These are phyloP conservation scores for Entomyzon cyanotis DNA, from an alignment of 2,113 vertebrate species.

Conservation along the genomic window DNA sequence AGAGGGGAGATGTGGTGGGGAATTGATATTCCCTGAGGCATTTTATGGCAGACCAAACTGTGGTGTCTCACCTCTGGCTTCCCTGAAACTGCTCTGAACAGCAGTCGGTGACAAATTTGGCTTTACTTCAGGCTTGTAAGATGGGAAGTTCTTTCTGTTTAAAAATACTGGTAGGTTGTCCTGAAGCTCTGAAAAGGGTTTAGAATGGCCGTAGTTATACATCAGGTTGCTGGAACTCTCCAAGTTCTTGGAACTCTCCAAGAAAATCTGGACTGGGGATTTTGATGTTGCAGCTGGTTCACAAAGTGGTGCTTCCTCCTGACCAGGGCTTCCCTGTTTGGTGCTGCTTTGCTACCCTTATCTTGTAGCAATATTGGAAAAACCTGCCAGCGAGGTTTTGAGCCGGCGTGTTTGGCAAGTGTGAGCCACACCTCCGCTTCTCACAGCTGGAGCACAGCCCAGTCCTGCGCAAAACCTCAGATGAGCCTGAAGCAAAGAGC, in stretches of 20 bases:
- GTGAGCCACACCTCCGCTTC: conserved; percentile 1
- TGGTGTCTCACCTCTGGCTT: accelerated
- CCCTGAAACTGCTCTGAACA: neutral
- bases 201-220: accelerated
- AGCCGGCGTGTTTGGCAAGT: neutral
- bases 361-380: neutral
- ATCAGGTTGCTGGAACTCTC: neutral
- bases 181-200: neutral
- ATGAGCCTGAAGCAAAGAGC: accelerated
- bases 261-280: neutral
- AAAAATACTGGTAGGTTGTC: neutral
- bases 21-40: neutral
- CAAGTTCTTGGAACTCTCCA: neutral
- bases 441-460: neutral
- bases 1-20: neutral
- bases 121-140: neutral
- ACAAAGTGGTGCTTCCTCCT: accelerated
- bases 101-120: neutral
- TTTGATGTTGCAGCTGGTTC: neutral
- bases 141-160: neutral
- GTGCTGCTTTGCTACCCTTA: neutral
- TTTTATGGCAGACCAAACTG: neutral
- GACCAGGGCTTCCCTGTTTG: neutral
- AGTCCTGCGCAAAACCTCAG: neutral
- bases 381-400: neutral